phyloP scores from a whole-genome alignment of 2,797 vertebrate species.

The Australoheros facetus region DNA sequence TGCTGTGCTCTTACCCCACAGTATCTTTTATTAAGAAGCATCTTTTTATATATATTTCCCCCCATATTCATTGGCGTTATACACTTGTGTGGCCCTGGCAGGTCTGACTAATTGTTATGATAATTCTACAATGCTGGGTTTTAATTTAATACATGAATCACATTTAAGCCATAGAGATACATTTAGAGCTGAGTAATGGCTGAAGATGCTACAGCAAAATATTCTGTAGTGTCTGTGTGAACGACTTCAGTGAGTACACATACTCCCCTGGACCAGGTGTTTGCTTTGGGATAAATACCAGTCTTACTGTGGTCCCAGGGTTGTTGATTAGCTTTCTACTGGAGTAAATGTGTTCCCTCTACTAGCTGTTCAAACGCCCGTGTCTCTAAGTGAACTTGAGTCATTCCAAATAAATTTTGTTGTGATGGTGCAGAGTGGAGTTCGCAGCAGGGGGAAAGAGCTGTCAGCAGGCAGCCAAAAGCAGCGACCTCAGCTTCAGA shows the following conservation, averaged over 20 bases:
- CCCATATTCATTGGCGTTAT: background rate
- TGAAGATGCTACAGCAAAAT: background rate
- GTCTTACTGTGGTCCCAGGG: background rate
- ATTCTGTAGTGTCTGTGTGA: background rate
- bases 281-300: conserved; percentile 24
- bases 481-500: conserved; percentile 17
- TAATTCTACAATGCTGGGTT: background rate
- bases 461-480: conserved; percentile 24
- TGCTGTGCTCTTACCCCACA: no score
- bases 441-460: conserved; percentile 13
- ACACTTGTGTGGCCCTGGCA: background rate
- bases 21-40: background rate
- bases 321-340: conserved; percentile 18
- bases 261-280: conserved; percentile 58
- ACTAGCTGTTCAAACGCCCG: background rate
- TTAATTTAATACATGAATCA: conserved; percentile 2
- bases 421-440: conserved; percentile 14
- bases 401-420: conserved; percentile 8
- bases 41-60: background rate
- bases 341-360: background rate
- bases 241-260: background rate
- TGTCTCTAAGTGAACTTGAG: background rate
- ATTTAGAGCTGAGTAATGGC: background rate
- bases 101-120: background rate
- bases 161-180: background rate